phyloP scores from a whole-genome alignment of 2,888 invertebrate species.

The Tenthredo amoena region DNA sequence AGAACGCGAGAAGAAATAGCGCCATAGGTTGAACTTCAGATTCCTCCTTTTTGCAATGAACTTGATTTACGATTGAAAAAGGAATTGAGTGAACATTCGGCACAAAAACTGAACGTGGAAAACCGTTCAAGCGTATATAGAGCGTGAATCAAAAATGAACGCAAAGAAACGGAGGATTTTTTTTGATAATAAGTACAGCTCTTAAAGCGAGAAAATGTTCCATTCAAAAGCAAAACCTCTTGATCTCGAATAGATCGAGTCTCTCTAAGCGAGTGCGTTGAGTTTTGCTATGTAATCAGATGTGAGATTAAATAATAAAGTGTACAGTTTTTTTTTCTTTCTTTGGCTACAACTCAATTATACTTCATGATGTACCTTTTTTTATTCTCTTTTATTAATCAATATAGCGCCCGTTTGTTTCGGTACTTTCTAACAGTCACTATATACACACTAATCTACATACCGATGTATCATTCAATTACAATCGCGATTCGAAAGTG shows the following conservation, averaged over 20 bases:
- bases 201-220: neutral
- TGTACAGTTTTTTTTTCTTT: neutral
- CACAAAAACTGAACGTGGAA: neutral
- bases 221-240: neutral
- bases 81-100: neutral
- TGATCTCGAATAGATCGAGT: neutral
- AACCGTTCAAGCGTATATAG: neutral
- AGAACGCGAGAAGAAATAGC: neutral
- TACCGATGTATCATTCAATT: neutral
- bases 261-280: neutral
- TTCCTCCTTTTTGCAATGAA: neutral
- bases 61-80: neutral
- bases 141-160: no score
- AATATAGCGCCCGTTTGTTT: neutral
- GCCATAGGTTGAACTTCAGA: neutral
- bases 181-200: neutral
- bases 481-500: neutral
- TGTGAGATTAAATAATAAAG: neutral
- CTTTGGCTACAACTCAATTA: slow-evolving; percentile 5
- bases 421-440: slow-evolving; percentile 16
- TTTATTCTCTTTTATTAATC: neutral
- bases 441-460: neutral
- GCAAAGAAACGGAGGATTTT: no score
- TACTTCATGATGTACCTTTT: neutral
- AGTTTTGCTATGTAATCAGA: neutral